Base-by-base conservation (phyloP, 2,113 vertebrate genomes). In the Mormyrus iriodes region DNA sequence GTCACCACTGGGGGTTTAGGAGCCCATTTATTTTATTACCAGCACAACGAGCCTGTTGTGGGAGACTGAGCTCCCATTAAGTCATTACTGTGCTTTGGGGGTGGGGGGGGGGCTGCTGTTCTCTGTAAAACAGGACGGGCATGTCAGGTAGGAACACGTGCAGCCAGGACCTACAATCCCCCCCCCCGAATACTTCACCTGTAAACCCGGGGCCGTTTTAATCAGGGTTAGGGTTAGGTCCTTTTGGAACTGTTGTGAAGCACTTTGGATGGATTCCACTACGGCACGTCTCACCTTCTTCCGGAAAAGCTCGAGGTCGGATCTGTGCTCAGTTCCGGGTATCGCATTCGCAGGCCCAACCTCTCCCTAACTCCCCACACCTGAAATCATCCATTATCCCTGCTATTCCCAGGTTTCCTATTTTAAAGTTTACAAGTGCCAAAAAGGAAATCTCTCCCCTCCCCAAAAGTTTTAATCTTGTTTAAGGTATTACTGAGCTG, bases 51-150 rank as follows among this genome's bases (percentile, higher is more conserved):
- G 95, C 93, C 94, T 95, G 93, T 93, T 94, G 95, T 93, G 91
- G 90, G 90, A 91, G 89, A 93, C 94, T 96, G 95, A 96, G 95
- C 95, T 95, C 92, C 90, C 89, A 90, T 73, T 92, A 95, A 96
- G 95, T 95, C 96, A 96, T 95, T 95, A 95, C 89, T 90, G 92
- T 52, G 48, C 85, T 46, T 51, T 88, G 73, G 93, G 95, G 93
- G 93, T 94, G 93, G 93, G 95, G 93, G 92, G 90, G 95, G 93
- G 76, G 93, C 94, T n/a, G 93, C 87, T 13, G 51, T 44, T 82
- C 3, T 1, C 10, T 42, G 76, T 82, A 17, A 12, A n/a, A 48
- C 10, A 94, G 93, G 90, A 86, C 90, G 90, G 91, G 91, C 94
- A 94, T 76, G 31, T 76, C 93, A 90, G 91, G 93, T 91, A 76